Percentiles rank a stretch among this genome's conserved stretches.
These are phyloP conservation scores for Pogonocherus hispidulus DNA, from an alignment of 2,888 invertebrate species.

Conservation along the genomic window DNA sequence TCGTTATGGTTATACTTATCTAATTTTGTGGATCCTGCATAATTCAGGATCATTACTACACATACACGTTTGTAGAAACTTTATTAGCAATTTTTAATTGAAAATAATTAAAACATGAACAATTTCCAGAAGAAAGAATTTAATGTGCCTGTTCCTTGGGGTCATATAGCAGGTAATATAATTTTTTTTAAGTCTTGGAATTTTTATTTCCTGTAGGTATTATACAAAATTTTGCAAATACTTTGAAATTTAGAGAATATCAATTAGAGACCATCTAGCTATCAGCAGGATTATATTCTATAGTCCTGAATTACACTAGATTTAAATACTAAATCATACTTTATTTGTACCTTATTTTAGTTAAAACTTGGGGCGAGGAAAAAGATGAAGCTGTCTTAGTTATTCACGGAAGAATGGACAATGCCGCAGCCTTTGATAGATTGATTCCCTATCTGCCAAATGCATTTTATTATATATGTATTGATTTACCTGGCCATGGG, in stretches of 20 bases:
- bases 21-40: too few relatives aligned
- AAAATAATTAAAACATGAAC: too few relatives aligned
- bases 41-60: too few relatives aligned
- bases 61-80: too few relatives aligned
- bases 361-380: constrained; percentile 75
- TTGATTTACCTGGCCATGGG: constrained; percentile 76
- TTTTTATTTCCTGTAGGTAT: too few relatives aligned
- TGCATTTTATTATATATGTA: constrained; percentile 66
- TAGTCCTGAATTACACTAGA: background rate
- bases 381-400: constrained; percentile 71
- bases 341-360: constrained; percentile 67
- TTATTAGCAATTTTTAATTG: too few relatives aligned
- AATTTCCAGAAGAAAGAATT: too few relatives aligned
- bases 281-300: background rate
- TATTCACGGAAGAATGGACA: constrained; percentile 75
- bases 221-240: background rate
- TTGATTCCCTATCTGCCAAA: constrained; percentile 72
- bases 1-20: too few relatives aligned
- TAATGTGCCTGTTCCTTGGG: constrained; percentile 43
- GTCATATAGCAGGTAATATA: constrained; percentile 40
- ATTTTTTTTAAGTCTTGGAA: background rate
- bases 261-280: background rate
- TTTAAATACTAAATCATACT: background rate
- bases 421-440: constrained; percentile 73
- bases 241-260: background rate